These are phyloP conservation scores for Aromia moschata DNA, from an alignment of 2,888 invertebrate genomes.

Conservation along the genomic window DNA sequence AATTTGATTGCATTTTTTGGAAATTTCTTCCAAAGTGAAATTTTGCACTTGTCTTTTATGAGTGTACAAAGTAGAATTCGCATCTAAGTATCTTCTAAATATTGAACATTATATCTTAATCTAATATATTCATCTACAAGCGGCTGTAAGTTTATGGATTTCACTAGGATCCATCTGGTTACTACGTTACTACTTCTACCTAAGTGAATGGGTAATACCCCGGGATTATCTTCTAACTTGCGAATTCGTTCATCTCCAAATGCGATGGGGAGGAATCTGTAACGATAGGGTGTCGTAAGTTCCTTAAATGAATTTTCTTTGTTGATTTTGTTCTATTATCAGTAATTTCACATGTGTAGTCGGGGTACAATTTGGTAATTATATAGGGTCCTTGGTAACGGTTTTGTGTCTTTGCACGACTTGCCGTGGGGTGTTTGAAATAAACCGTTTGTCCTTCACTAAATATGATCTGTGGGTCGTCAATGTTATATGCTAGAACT, in stretches of 20 bases:
- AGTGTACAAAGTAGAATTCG: too few species aligned
- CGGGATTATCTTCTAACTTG: neutral
- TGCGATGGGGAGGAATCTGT: neutral
- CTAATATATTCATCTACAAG: too few species aligned
- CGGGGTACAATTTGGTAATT: neutral
- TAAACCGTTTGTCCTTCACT: neutral
- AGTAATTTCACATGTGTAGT: too few species aligned
- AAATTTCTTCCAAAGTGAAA: too few species aligned
- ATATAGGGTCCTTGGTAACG: neutral
- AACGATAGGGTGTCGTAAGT: neutral
- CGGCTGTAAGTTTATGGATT: too few species aligned
- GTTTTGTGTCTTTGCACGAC: neutral
- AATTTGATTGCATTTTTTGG: too few species aligned
- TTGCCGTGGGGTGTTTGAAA: neutral
- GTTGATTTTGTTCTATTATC: too few species aligned
- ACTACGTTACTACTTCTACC: neutral
- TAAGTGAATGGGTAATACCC: neutral
- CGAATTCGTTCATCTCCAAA: neutral
- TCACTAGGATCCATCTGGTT: neutral
- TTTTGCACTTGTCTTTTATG: too few species aligned
- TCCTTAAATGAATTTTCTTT: neutral
- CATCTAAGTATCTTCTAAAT: too few species aligned
- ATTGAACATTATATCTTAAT: too few species aligned
- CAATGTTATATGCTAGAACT: neutral
- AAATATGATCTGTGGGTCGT: neutral